Percentiles rank a stretch among this genome's conserved stretches.
These are phyloP conservation scores for Pionites leucogaster DNA, from an alignment of 2,113 vertebrate genomes.

Conservation along the genomic window DNA sequence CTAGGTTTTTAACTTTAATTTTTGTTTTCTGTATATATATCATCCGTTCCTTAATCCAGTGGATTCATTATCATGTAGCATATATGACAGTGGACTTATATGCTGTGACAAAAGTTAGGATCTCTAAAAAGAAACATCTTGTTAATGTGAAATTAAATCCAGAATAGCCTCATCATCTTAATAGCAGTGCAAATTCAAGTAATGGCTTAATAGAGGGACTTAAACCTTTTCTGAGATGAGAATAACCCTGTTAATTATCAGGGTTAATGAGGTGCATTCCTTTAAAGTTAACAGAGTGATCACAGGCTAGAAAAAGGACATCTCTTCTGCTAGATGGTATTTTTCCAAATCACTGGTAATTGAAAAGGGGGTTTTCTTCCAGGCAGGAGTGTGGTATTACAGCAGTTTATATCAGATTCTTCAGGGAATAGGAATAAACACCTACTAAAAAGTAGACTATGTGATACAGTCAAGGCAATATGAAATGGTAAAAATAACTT, in stretches of 20 bases:
- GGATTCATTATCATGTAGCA: background rate
- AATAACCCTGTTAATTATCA: conserved; percentile 55
- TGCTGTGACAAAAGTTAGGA: background rate
- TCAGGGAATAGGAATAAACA: background rate
- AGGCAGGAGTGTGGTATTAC: background rate
- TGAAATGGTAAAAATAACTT: background rate
- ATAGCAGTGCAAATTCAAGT: conserved; percentile 26
- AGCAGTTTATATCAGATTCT: background rate
- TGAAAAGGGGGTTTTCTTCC: background rate
- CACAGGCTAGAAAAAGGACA: background rate
- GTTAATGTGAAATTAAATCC: conserved; percentile 6
- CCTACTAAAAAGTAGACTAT: background rate
- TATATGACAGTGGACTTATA: background rate
- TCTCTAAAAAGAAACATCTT: background rate
- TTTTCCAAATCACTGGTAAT: conserved; percentile 1
- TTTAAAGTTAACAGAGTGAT: conserved; percentile 9
- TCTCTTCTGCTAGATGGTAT: background rate
- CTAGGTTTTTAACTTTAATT: background rate
- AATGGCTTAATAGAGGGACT: conserved; percentile 40
- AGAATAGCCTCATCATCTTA: background rate
- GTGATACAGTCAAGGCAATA: background rate
- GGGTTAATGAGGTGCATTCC: conserved; percentile 37
- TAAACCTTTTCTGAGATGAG: conserved; percentile 42
- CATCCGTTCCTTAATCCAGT: background rate
- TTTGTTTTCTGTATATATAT: background rate